phyloP scores from a whole-genome alignment of 2,797 vertebrate genomes.

The Enteromius fasciolatus region DNA sequence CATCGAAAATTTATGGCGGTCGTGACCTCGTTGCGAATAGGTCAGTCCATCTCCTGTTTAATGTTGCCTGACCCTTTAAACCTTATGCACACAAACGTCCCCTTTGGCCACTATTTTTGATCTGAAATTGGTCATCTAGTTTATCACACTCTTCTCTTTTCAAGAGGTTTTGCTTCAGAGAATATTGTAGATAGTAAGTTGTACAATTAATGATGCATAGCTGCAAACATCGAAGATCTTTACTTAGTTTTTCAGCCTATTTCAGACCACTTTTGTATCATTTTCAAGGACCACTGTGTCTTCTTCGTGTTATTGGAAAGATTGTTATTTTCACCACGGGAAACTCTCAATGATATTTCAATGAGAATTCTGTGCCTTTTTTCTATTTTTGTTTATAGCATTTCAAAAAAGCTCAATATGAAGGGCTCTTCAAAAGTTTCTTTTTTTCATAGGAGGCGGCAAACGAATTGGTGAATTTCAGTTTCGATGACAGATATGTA shows the following conservation, averaged over 20 bases:
- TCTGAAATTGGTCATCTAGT: not conserved
- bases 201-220: slow-evolving; percentile 24
- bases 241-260: slow-evolving; percentile 5
- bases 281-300: slow-evolving; percentile 42
- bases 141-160: slow-evolving; percentile 19
- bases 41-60: slow-evolving; percentile 50
- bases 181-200: not conserved
- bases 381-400: slow-evolving; percentile 13
- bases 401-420: slow-evolving; percentile 7
- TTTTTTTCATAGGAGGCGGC: not conserved
- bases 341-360: slow-evolving; percentile 41
- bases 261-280: slow-evolving; percentile 25
- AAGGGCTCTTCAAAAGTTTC: slow-evolving; percentile 15
- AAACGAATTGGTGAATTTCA: slow-evolving; percentile 18
- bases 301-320: slow-evolving; percentile 54
- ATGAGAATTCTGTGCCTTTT: slow-evolving; percentile 2
- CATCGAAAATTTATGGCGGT: slow-evolving; percentile 78
- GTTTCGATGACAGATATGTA: slow-evolving; percentile 40
- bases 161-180: not conserved
- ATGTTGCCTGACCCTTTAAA: slow-evolving; percentile 42
- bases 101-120: slow-evolving; percentile 4
- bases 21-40: slow-evolving; percentile 51
- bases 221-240: slow-evolving; percentile 9
- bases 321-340: slow-evolving; percentile 65
- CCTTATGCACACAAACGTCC: slow-evolving; percentile 12